Evolutionary conservation across 2,888 invertebrate genomes (phyloP), one percentile per base, ranked within the genome.

Genomic region (Fragum whitleyi): DNA sequence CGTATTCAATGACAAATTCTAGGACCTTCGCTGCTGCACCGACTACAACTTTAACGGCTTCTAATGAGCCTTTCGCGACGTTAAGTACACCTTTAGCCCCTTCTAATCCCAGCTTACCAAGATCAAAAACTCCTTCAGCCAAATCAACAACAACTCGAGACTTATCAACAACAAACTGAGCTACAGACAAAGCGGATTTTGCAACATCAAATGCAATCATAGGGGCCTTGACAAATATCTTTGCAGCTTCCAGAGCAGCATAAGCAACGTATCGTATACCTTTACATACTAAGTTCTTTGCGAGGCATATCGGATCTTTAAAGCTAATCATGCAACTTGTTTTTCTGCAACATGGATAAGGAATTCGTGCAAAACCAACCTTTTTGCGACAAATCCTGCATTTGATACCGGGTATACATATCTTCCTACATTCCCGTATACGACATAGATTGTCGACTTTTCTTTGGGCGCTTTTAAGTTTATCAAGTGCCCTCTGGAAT

Each of bases 321-420:
- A 86, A 26, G 7, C 59, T 59, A 14, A 83, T 36, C 85, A 83
- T 81, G 61, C 87, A 87, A 2, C 70, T 76, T 1, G 83, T 80
- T 1, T 9, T 74, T 11, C 32, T 42, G 32, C 71, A 77, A 57
- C 86, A 86, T 21, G 85, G 83, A 36, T 77, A 85, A 29, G 77
- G 74, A 42, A 77, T 72, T 21, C 39, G 42, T 11, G 69, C 36
- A 21, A 69, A 59, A 26, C 72, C 68, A n/a, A 62, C 32, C 36
- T 51, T 53, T 39, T 59, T 72, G 7, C 23, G 14, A 55, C 87
- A 87, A 29, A 42, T 61, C 21, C 42, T 51, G 23, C 67, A 74
- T 65, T 81, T 79, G 14, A 85, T 26, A 26, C 85, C 84, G 32
- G 80, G 82, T 36, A 86, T 70, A 53, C 87, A 87, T 14, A 85